phyloP scores from a whole-genome alignment of 2,888 invertebrate genomes.

The Pachliopta kotzebuea region DNA sequence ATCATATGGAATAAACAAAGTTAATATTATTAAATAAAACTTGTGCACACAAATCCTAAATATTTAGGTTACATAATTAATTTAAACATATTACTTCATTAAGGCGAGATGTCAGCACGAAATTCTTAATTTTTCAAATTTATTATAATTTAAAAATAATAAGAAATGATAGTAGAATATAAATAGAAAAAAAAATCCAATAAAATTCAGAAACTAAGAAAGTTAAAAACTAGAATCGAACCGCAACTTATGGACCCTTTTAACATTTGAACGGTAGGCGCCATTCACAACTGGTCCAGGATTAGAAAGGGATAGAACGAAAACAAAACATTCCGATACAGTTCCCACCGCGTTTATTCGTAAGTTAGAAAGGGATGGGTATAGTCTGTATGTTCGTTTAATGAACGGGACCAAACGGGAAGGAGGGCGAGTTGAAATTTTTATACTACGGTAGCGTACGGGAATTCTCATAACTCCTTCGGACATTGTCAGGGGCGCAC shows the following conservation, averaged over 20 bases:
- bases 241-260: conserved; percentile 33
- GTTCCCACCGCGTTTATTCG: conserved; percentile 60
- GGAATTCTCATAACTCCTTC: conserved; percentile 48
- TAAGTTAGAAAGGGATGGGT: conserved; percentile 47
- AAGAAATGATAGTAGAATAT: neutral
- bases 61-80: too few species aligned
- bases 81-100: too few species aligned
- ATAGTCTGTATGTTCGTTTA: conserved; percentile 41
- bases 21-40: too few species aligned
- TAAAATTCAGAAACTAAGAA: neutral
- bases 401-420: conserved; percentile 58
- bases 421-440: conserved; percentile 61
- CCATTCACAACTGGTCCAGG: conserved; percentile 67
- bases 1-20: too few species aligned
- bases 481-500: conserved; percentile 43
- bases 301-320: conserved; percentile 66
- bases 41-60: too few species aligned
- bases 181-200: neutral
- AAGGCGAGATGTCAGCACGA: too few species aligned
- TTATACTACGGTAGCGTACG: conserved; percentile 53
- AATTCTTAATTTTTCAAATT: too few species aligned
- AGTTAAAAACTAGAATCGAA: conserved; percentile 48
- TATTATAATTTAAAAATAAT: too few species aligned
- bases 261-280: conserved; percentile 45
- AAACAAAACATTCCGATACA: conserved; percentile 79